Base-by-base conservation (phyloP, 1,140 invertebrate genomes). In the Sesamia nonagrioides region DNA sequence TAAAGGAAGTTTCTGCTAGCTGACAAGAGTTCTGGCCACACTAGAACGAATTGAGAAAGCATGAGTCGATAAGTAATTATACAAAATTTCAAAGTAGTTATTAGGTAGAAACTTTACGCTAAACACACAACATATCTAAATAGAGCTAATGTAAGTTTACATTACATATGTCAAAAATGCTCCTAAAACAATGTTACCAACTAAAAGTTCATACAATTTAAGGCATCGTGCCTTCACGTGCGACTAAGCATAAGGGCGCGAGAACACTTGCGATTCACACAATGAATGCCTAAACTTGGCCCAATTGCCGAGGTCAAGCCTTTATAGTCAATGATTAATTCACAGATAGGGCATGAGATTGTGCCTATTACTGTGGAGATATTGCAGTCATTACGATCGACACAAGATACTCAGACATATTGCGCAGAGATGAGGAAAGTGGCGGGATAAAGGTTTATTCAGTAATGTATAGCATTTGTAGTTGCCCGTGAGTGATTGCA, bases 221-320 rank as follows among this genome's bases (percentile, higher is more conserved):
- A 74, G 71, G 71, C 54, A 35, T 21, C 52, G 18, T 27, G 54
- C 71, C n/a, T n/a, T 45, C 37, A 74, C 54, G 71, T 60, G 54
- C 54, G 37, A 45, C 68, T 21, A 8, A 35, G 45, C 71, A 60
- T 74, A 45, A 74, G 40, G 71, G 37, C 71, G 27, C 18, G 71
- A 11, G 18, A 54, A 74, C 71, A 74, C 69, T 50, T n/a, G 66
- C 33, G 68, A 33, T n/a, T 37, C 60, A 74, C 71, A 74, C 71
- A 74, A 74, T 40, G 54, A 45, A 15, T 74, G 54, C 52, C 42
- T 52, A 60, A 74, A 18, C 21, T 74, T 60, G 9, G 18, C 15
- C n/a, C 17, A 15, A n/a, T 37, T 6, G 21, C 2, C 18, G 37
- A 74, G 56, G 54, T 74, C 54, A 40, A 27, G 61, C 61, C 17